Evolutionary conservation across 2,113 vertebrate species (phyloP).

Genomic region (Nycticorax nycticorax): DNA sequence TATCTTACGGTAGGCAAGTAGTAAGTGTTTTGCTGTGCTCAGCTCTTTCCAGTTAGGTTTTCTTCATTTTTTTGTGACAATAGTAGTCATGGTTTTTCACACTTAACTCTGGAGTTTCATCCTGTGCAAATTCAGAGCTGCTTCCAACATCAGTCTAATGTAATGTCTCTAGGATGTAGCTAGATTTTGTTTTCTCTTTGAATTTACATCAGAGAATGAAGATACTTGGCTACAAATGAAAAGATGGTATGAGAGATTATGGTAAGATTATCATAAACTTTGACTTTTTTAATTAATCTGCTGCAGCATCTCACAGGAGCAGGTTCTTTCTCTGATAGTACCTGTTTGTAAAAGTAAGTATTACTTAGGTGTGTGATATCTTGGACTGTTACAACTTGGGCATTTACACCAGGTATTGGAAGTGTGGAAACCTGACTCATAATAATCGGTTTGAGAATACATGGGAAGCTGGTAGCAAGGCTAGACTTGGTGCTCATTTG

Average conservation of each 20-base stretch:
- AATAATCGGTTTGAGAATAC: background rate
- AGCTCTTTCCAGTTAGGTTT: background rate
- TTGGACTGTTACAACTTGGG: background rate
- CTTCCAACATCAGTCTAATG: background rate
- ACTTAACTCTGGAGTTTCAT: background rate
- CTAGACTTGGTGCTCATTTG: background rate
- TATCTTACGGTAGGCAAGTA: background rate
- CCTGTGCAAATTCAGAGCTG: background rate
- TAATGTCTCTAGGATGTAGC: background rate
- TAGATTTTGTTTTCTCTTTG: background rate
- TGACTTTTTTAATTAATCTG: background rate
- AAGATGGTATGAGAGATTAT: background rate
- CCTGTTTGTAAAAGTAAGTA: background rate
- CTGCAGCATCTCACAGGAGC: background rate
- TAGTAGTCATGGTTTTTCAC: background rate
- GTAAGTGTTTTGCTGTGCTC: background rate
- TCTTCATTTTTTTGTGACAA: background rate
- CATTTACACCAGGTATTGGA: background rate
- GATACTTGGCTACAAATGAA: background rate
- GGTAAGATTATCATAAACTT: background rate
- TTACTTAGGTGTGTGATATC: background rate
- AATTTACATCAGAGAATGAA: background rate
- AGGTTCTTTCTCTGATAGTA: background rate
- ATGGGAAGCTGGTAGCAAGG: fast-evolving
- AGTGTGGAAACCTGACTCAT: background rate